Conservation (phyloP, 2,797 vertebrate genomes). For the Sarcoramphus papa region DNA sequence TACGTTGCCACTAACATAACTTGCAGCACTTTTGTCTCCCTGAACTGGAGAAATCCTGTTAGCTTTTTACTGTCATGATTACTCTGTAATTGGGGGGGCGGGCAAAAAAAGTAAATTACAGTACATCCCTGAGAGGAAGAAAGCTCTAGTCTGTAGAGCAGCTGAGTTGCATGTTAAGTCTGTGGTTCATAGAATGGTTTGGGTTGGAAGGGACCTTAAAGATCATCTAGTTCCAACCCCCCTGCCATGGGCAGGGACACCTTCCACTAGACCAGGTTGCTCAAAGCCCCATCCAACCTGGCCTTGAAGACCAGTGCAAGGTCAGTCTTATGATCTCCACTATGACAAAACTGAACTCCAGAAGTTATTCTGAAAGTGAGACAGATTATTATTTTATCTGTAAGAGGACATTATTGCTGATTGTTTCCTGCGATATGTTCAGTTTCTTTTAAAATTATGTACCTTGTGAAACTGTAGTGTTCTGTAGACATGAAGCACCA, state of each 20-base stretch:
- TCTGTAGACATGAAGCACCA: neutral
- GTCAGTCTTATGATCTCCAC: neutral
- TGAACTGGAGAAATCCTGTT: neutral
- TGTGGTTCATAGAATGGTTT: neutral
- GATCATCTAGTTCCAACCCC: too few relatives aligned
- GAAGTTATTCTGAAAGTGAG: neutral
- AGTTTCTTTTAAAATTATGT: neutral
- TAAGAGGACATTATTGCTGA: neutral
- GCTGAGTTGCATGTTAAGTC: accelerated
- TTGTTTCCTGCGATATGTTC: neutral
- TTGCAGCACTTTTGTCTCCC: neutral
- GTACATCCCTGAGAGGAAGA: neutral
- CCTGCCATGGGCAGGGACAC: too few relatives aligned
- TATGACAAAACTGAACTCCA: neutral
- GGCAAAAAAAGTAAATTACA: neutral
- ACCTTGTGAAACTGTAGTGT: neutral
- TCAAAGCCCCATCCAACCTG: too few relatives aligned
- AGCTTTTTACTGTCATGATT: neutral
- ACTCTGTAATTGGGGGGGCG: neutral
- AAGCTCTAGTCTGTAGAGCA: neutral
- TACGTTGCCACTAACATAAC: neutral
- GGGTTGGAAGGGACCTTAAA: too few relatives aligned
- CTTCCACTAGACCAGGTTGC: too few relatives aligned
- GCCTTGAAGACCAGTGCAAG: too few relatives aligned
- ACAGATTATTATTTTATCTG: neutral